Conservation (phyloP, 2,888 invertebrate species). For the Hirtodrosophila trivittata region DNA sequence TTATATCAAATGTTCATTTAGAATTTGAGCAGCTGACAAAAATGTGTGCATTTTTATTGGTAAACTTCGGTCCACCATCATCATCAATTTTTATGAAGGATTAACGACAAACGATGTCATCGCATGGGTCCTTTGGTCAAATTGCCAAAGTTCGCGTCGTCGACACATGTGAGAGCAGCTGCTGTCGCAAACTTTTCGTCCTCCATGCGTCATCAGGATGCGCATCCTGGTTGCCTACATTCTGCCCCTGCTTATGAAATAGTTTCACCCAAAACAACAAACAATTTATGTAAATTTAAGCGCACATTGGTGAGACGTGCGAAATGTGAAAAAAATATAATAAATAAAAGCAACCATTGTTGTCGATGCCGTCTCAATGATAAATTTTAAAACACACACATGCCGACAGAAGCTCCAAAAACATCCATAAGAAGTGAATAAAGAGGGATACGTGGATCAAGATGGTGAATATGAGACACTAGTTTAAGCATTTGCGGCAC, state of each 20-base stretch:
- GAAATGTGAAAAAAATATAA: conserved; percentile 36
- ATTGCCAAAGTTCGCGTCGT: conserved; percentile 61
- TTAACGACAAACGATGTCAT: conserved; percentile 58
- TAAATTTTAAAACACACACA: conserved; percentile 55
- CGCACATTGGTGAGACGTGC: conserved; percentile 61
- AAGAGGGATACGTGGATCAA: conserved; percentile 20
- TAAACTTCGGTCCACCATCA: conserved; percentile 67
- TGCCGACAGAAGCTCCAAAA: conserved; percentile 22
- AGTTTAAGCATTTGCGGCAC: conserved; percentile 4
- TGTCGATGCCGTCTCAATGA: conserved; percentile 69
- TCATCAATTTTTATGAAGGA: conserved; percentile 79
- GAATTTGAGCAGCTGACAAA: conserved; percentile 58
- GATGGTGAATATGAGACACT: conserved; percentile 19
- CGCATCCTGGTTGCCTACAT: conserved; percentile 21
- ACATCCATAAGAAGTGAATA: conserved; percentile 26
- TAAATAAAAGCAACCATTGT: conserved; percentile 24
- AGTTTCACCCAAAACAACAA: conserved; percentile 53
- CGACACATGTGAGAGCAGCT: conserved; percentile 62
- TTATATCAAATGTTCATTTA: conserved; percentile 60
- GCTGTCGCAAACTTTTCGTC: conserved; percentile 45
- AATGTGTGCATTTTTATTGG: conserved; percentile 59
- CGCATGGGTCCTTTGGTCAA: conserved; percentile 44
- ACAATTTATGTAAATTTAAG: conserved; percentile 71
- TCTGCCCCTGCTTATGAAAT: conserved; percentile 46
- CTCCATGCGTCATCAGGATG: conserved; percentile 44